Evolutionary conservation across 2,888 invertebrate genomes (phyloP).

Genomic region (Hydroisotoma schaefferi): DNA sequence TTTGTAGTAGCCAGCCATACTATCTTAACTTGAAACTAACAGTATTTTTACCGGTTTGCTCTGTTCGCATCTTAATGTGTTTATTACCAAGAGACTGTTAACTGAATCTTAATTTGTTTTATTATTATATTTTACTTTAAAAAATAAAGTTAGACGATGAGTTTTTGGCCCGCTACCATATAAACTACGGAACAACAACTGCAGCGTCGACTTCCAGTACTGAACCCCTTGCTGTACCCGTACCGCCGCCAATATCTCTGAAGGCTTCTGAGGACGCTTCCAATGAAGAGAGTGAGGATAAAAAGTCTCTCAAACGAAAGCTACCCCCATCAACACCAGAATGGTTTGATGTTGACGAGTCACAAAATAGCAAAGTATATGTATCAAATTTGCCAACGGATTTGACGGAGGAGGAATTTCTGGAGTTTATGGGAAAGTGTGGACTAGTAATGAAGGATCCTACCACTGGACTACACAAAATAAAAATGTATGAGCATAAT

Average conservation of each 20-base stretch:
- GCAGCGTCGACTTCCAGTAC: slow-evolving; percentile 44
- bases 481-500: slow-evolving; percentile 85
- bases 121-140: slow-evolving; percentile 10
- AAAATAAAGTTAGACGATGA: slow-evolving; percentile 83
- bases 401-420: slow-evolving; percentile 82
- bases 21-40: not conserved
- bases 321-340: slow-evolving; percentile 24
- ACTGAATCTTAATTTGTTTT: not conserved
- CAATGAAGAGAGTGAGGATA: slow-evolving; percentile 51
- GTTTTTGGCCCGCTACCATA: slow-evolving; percentile 92
- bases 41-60: too few relatives aligned
- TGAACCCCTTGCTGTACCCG: slow-evolving; percentile 26
- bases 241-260: slow-evolving; percentile 39
- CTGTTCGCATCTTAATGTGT: too few relatives aligned
- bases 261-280: slow-evolving; percentile 48
- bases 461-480: slow-evolving; percentile 72
- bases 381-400: slow-evolving; percentile 86
- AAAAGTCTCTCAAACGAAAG: slow-evolving; percentile 21
- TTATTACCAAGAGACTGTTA: not conserved
- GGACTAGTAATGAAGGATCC: slow-evolving; percentile 89
- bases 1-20: not conserved
- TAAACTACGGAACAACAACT: slow-evolving; percentile 72
- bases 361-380: slow-evolving; percentile 91
- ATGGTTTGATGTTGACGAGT: slow-evolving; percentile 91
- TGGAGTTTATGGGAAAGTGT: slow-evolving; percentile 91